Evolutionary conservation across 2,113 vertebrate genomes (phyloP).

Genomic region (Eurypyga helias): DNA sequence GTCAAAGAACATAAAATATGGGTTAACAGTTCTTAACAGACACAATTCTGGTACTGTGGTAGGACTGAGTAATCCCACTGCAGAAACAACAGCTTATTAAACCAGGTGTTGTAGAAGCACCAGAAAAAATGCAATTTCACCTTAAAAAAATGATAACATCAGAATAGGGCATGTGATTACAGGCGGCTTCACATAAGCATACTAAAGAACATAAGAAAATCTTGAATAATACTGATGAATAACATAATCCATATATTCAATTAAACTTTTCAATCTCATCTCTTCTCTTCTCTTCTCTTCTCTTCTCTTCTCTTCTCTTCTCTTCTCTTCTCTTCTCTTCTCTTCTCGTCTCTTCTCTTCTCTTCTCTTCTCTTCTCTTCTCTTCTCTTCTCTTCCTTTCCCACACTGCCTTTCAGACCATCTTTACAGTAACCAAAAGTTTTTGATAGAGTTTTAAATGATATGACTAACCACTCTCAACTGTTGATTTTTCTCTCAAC

Average conservation of each 20-base stretch:
- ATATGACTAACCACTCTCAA: not conserved
- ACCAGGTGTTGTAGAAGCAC: not conserved
- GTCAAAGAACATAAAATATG: not conserved
- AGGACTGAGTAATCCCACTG: not conserved
- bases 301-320: not conserved
- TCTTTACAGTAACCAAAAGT: not conserved
- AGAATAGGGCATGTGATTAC: not conserved
- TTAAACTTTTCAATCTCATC: not conserved
- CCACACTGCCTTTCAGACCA: no score
- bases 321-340: no score
- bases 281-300: not conserved
- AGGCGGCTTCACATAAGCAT: not conserved
- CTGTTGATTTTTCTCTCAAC: not conserved
- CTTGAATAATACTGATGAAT: not conserved
- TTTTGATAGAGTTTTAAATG: not conserved
- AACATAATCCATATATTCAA: not conserved
- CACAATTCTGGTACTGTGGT: not conserved
- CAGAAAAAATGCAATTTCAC: not conserved
- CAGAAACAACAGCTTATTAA: not conserved
- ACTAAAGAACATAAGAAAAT: not conserved
- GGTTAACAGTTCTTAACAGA: not conserved
- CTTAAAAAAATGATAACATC: not conserved
- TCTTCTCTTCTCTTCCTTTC: not conserved
- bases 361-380: not conserved
- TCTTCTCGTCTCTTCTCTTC: not conserved